phyloP scores from a whole-genome alignment of 2,888 invertebrate species.

The Meganola albula region DNA sequence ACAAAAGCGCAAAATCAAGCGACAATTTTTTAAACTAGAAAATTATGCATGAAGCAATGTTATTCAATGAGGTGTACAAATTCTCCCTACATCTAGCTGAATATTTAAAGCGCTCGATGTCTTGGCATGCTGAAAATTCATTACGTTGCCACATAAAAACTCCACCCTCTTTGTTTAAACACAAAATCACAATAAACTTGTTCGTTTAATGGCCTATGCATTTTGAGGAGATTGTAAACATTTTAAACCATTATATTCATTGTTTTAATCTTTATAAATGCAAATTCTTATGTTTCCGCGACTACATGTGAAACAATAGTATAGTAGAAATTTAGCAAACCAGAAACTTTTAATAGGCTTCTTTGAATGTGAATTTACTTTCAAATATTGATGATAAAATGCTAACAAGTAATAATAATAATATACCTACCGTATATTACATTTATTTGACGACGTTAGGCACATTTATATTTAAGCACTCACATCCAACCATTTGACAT shows the following conservation, averaged over 20 bases:
- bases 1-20: slow-evolving; percentile 16
- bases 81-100: slow-evolving; percentile 54
- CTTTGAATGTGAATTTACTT: too few species aligned
- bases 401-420: too few species aligned
- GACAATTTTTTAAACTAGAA: slow-evolving; percentile 48
- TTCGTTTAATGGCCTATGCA: slow-evolving; percentile 65
- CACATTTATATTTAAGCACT: too few species aligned
- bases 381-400: too few species aligned
- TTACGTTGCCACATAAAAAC: slow-evolving; percentile 61
- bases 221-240: slow-evolving; percentile 46
- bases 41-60: slow-evolving; percentile 73
- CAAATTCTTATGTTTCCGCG: slow-evolving; percentile 1
- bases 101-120: slow-evolving; percentile 63
- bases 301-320: too few species aligned
- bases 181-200: slow-evolving; percentile 72
- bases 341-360: too few species aligned
- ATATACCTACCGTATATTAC: too few species aligned
- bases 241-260: slow-evolving; percentile 38
- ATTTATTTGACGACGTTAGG: too few species aligned
- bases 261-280: slow-evolving; percentile 38
- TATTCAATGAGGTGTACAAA: slow-evolving; percentile 72
- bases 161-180: slow-evolving; percentile 69
- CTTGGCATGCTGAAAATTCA: slow-evolving; percentile 60
- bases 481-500: too few species aligned
- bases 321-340: too few species aligned